phyloP scores from a whole-genome alignment of 2,113 vertebrate species.

The Melanotaenia duboulayi region DNA sequence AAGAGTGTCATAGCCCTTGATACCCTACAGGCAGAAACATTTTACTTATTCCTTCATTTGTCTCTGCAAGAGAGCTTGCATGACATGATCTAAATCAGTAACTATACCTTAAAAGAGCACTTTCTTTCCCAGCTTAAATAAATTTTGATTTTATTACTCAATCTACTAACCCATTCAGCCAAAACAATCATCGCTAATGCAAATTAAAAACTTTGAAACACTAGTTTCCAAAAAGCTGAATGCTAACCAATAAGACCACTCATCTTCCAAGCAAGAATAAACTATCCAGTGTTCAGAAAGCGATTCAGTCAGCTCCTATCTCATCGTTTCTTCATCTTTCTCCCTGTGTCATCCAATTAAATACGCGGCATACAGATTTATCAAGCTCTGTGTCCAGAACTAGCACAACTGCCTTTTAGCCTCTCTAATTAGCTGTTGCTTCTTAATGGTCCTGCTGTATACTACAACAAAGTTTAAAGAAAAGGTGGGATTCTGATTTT shows the following conservation, averaged over 20 bases:
- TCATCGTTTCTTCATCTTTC: constrained; percentile 11
- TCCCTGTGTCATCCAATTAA: constrained; percentile 59
- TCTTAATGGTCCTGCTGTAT: constrained; percentile 41
- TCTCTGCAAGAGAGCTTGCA: constrained; percentile 15
- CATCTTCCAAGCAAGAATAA: background rate
- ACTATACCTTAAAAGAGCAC: constrained; percentile 13
- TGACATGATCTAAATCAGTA: constrained; percentile 8
- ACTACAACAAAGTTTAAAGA: constrained; percentile 34
- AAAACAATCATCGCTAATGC: background rate
- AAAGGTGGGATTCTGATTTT: constrained; percentile 44
- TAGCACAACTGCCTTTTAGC: constrained; percentile 35
- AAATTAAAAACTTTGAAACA: constrained; percentile 9
- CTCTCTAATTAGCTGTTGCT: constrained; percentile 66
- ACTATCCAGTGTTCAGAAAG: background rate
- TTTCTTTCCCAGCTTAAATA: background rate
- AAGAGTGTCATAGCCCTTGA: background rate
- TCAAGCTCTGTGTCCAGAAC: constrained; percentile 9
- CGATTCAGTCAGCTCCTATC: background rate
- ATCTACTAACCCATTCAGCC: constrained; percentile 13
- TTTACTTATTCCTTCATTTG: constrained; percentile 20
- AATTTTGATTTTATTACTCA: background rate
- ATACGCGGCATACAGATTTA: constrained; percentile 47
- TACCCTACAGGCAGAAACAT: constrained; percentile 34
- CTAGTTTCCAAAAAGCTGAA: background rate
- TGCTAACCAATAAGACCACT: background rate